Evolutionary conservation across 2,797 vertebrate species (phyloP).

Genomic region (Chaetophractus vellerosus): DNA sequence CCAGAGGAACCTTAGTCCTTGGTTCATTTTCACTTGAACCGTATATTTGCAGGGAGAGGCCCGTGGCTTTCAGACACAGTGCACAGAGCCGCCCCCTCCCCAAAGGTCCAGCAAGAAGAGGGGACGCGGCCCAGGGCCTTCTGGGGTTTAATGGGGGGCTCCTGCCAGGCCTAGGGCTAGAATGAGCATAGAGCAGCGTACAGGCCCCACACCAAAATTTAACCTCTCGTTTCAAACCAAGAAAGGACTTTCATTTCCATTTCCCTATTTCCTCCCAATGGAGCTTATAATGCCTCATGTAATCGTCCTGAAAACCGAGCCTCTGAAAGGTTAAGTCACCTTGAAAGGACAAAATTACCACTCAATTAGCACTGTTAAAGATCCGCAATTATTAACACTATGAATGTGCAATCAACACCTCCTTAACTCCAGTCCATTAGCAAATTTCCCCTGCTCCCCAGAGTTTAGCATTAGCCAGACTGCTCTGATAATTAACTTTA

Average conservation of each 20-base stretch:
- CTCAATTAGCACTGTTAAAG: slow-evolving; percentile 15
- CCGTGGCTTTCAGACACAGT: accelerated
- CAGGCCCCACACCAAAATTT: slow-evolving; percentile 47
- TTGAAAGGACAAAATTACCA: background rate
- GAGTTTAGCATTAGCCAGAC: background rate
- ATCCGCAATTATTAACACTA: background rate
- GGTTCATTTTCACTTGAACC: background rate
- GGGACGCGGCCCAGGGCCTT: accelerated
- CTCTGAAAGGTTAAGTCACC: background rate
- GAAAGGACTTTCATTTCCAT: slow-evolving; percentile 64
- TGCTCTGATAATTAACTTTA: accelerated
- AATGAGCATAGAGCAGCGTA: accelerated
- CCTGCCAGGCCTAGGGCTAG: background rate
- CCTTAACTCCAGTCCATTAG: background rate
- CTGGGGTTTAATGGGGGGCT: background rate
- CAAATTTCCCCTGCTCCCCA: background rate
- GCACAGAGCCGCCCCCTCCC: background rate
- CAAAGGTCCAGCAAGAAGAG: background rate
- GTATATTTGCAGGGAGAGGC: background rate
- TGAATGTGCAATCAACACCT: background rate
- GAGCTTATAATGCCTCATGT: background rate
- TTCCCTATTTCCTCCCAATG: slow-evolving; percentile 16
- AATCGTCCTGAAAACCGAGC: background rate
- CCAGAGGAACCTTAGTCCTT: background rate
- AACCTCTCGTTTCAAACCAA: slow-evolving; percentile 76